phyloP scores from a whole-genome alignment of 1,140 invertebrate species.

The Mizuhopecten yessoensis region DNA sequence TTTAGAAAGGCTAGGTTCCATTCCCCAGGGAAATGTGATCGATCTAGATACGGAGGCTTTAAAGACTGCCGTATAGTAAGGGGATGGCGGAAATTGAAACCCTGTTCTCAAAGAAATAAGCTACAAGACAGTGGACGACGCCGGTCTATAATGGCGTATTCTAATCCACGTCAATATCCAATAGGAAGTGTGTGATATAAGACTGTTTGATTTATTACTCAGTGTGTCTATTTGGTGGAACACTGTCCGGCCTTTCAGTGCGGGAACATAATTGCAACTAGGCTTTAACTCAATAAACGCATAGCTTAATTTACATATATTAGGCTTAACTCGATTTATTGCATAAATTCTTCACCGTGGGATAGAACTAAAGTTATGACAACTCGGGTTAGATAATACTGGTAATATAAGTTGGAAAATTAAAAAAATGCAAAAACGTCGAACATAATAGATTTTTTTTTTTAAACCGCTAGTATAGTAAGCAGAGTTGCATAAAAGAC shows the following conservation, averaged over 20 bases:
- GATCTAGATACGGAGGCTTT: neutral
- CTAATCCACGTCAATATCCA: neutral
- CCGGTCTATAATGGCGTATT: constrained; percentile 14
- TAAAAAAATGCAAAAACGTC: no score
- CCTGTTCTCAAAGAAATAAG: constrained; percentile 5
- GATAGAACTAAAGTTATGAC: no score
- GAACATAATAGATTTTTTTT: no score
- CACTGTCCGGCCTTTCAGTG: neutral
- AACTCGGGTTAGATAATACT: no score
- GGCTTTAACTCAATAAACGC: no score
- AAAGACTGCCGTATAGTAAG: neutral
- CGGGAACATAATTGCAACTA: neutral
- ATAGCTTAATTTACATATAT: neutral
- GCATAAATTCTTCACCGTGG: no score
- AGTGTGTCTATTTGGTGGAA: neutral
- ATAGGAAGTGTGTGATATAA: neutral
- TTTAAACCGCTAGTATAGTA: no score
- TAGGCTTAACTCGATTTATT: no score
- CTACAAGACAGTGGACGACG: neutral
- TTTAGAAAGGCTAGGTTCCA: neutral
- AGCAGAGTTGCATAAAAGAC: no score
- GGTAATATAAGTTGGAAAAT: no score
- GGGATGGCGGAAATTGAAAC: constrained; percentile 25
- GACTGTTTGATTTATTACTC: neutral
- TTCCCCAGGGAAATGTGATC: neutral